These are phyloP conservation scores for Hypotaenidia okinawae DNA, from an alignment of 2,797 vertebrate species.

Conservation along the genomic window DNA sequence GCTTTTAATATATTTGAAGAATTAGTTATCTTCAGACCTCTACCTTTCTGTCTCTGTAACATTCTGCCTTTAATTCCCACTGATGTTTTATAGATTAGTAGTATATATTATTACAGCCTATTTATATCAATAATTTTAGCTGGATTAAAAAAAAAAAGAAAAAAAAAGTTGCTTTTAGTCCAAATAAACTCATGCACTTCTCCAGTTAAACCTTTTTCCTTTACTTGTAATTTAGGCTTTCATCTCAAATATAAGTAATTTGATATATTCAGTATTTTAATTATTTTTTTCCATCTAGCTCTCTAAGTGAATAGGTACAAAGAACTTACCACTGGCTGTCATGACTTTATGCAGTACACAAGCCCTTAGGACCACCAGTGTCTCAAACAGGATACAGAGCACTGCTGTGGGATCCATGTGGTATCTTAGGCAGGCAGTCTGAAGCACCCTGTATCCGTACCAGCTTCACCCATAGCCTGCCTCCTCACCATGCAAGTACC, in stretches of 20 bases:
- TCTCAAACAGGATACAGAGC: background rate
- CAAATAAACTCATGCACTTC: conserved; percentile 69
- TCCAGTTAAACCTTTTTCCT: conserved; percentile 14
- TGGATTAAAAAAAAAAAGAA: conserved; percentile 24
- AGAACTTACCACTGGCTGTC: background rate
- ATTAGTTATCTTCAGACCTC: conserved; percentile 15
- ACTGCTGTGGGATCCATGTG: background rate
- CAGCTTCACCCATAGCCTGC: background rate
- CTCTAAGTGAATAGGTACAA: background rate
- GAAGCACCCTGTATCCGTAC: background rate
- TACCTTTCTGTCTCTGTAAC: conserved; percentile 36
- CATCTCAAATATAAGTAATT: background rate
- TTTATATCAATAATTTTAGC: conserved; percentile 62
- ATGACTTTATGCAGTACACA: background rate
- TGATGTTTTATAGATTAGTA: conserved; percentile 20
- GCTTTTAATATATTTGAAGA: conserved; percentile 66
- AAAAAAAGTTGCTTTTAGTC: conserved; percentile 44
- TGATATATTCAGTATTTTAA: background rate
- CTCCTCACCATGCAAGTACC: too few species aligned
- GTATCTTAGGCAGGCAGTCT: background rate
- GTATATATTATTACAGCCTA: conserved; percentile 47
- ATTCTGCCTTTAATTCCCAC: conserved; percentile 35
- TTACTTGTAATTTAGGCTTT: conserved; percentile 1
- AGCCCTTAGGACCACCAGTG: background rate
- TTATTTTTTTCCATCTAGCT: background rate